Percentiles rank a stretch among this genome's conserved stretches.
These are phyloP conservation scores for Mergus octosetaceus DNA, from an alignment of 2,797 vertebrate genomes.

Conservation along the genomic window DNA sequence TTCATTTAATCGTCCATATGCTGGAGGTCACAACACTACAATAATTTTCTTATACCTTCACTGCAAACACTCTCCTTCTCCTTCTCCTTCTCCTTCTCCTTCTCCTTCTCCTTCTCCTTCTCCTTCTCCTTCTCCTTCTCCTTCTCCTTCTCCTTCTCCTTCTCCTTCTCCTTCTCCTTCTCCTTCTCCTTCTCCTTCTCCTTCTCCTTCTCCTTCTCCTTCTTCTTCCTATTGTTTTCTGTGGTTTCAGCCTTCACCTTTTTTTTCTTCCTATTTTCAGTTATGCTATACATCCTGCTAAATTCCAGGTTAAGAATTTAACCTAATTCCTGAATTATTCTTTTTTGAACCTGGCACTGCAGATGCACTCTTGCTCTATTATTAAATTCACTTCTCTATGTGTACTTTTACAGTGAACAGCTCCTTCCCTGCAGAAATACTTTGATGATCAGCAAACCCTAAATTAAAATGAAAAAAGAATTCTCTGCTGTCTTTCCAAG, in stretches of 20 bases:
- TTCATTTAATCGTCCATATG: not conserved
- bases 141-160: not conserved
- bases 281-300: not conserved
- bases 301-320: not conserved
- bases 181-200: not conserved
- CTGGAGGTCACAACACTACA: not conserved
- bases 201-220: too few species aligned
- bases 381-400: not conserved
- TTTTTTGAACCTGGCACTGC: not conserved
- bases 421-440: not conserved
- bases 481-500: not conserved
- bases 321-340: not conserved
- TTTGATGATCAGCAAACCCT: not conserved
- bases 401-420: not conserved
- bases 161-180: too few species aligned
- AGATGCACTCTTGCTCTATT: not conserved
- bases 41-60: not conserved
- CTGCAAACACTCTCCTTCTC: not conserved
- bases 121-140: too few species aligned
- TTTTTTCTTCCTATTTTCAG: not conserved
- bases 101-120: not conserved
- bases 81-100: too few species aligned
- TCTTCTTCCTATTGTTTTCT: not conserved
- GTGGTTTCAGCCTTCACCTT: not conserved
- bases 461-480: not conserved